Percentiles rank a stretch among this genome's conserved stretches.
These are phyloP conservation scores for Drosophila phalerata DNA, from an alignment of 2,888 invertebrate species.

Conservation along the genomic window DNA sequence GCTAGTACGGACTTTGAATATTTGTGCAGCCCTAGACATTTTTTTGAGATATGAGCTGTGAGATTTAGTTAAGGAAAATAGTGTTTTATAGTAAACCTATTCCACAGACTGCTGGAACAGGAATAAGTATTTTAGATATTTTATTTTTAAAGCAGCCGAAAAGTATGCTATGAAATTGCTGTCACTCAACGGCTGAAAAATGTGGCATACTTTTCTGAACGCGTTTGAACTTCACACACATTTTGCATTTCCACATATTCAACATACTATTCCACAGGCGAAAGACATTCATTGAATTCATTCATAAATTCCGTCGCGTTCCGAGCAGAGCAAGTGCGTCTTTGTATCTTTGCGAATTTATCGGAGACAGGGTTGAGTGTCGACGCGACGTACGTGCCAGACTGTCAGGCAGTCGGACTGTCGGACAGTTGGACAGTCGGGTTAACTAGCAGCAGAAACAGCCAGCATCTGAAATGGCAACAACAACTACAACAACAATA, in stretches of 20 bases:
- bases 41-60: background rate
- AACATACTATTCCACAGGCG: background rate
- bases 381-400: constrained; percentile 65
- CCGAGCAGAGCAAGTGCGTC: constrained; percentile 58
- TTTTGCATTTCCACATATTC: background rate
- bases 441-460: constrained; percentile 24
- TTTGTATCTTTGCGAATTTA: constrained; percentile 60
- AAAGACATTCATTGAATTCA: constrained; percentile 52
- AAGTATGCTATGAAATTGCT: constrained; percentile 40
- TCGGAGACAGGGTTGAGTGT: constrained; percentile 46
- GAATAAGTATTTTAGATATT: background rate
- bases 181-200: background rate
- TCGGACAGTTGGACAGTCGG: constrained; percentile 28
- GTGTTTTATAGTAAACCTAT: background rate
- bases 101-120: constrained; percentile 5
- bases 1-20: constrained; percentile 38
- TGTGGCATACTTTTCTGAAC: constrained; percentile 28
- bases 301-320: constrained; percentile 59
- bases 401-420: constrained; percentile 30
- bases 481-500: constrained; percentile 13
- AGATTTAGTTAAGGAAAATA: background rate
- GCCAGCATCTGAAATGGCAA: constrained; percentile 22
- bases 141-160: constrained; percentile 4
- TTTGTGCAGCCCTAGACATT: constrained; percentile 8
- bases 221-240: constrained; percentile 21